Percentiles rank a stretch among this genome's conserved stretches.
Evolutionary conservation across 1,140 invertebrate species (phyloP).

Genomic region (Tenebrio molitor): DNA sequence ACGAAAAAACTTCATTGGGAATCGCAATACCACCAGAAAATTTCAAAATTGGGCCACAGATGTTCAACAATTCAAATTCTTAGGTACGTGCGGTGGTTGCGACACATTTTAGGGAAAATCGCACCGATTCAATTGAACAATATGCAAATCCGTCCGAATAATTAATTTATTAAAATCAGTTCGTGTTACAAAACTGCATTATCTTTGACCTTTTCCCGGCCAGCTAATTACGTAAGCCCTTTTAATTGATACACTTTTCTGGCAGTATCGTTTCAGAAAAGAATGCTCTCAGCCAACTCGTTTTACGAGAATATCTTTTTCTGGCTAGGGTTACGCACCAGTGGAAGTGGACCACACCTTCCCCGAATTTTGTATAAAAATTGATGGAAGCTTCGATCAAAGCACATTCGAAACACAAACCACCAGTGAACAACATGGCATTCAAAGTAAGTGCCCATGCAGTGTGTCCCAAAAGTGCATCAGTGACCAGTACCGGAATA

Average conservation of each 20-base stretch:
- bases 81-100: neutral
- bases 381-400: no score
- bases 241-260: constrained; percentile 31
- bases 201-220: constrained; percentile 14
- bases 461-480: no score
- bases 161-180: constrained; percentile 25
- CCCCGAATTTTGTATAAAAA: neutral
- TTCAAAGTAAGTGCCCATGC: no score
- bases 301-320: neutral
- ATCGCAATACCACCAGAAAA: neutral
- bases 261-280: constrained; percentile 15
- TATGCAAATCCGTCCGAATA: no score
- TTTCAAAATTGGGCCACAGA: neutral
- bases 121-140: no score
- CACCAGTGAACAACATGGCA: no score
- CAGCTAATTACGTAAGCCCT: constrained; percentile 4
- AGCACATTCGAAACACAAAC: no score
- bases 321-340: neutral
- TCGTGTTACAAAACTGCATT: constrained; percentile 19
- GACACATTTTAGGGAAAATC: no score
- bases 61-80: neutral
- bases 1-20: neutral
- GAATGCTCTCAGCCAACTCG: constrained; percentile 17
- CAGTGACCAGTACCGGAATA: no score
- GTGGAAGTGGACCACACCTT: constrained; percentile 1